Evolutionary conservation across 2,113 vertebrate species (phyloP), one percentile per base, ranked within the genome.

Genomic region (Polypterus senegalus): DNA sequence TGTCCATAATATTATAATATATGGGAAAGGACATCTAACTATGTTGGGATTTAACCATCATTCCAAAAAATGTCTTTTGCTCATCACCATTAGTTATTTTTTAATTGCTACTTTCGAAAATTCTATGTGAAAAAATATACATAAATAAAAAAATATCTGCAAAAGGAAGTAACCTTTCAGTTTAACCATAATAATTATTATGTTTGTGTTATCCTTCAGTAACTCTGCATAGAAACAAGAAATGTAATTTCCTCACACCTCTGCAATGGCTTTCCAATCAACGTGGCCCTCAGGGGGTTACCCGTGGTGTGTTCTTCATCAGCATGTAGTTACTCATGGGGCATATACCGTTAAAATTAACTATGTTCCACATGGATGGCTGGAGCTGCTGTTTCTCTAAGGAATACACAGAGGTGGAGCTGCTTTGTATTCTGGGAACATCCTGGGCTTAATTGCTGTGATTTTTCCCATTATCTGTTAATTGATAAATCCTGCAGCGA

Each of bases 401-500:
- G 91, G 86, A 85, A 79, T 65, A 66, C 71, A 75, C 58, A 1
- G 81, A 87, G 86, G 86, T 85, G 86, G 89, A 85, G 82, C 87
- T 77, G 86, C 87, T 92, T 93, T 91, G 88, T 93, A 87, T 88
- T 89, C 84, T 76, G 82, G 77, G 73, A 78, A 78, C 87, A 81
- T 84, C 79, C 77, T 81, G 79, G 73, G 69, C 81, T 77, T 88
- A 87, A 88, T 87, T 87, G 84, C 81, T 79, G 73, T 76, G 78
- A 77, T 76, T 77, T 85, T 83, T 81, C 85, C 76, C 80, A 58
- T 58, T 58, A 58, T 90, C 89, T 91, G 86, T 91, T 97, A 96
- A 97, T 96, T 92, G 92, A 91, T 93, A 92, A 91, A 91, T 93
- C 90, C 88, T 78, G 75, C 71, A 69, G 56, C n/a, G 56, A 69